phyloP scores from a whole-genome alignment of 92 coral and sea anemone genomes.

The Palythoa caribaeorum region DNA sequence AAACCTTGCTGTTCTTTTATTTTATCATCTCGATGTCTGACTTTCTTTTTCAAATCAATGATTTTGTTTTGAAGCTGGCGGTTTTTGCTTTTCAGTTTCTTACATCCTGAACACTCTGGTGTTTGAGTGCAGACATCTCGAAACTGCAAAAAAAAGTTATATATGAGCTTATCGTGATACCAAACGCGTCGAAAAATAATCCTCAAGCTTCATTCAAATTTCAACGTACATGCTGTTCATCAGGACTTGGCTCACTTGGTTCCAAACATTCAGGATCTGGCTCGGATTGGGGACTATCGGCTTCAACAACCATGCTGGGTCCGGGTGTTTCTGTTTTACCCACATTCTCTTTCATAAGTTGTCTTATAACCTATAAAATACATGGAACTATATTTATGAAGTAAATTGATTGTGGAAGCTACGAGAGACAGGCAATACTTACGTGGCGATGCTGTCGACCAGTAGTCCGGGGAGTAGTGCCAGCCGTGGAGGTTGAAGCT shows the following conservation, averaged over 20 bases:
- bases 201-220: neutral
- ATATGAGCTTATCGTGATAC: neutral
- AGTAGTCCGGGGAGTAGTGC: neutral
- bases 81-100: conserved; percentile 21
- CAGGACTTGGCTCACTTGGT: neutral
- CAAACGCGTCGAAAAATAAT: neutral
- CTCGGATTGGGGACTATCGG: neutral
- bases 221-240: neutral
- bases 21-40: conserved; percentile 22
- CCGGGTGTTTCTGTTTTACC: neutral
- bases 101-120: conserved; percentile 49
- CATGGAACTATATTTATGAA: neutral
- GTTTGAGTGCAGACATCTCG: conserved; percentile 31
- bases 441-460: neutral
- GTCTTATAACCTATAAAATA: neutral
- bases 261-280: neutral
- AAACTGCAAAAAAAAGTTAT: conserved; percentile 1
- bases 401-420: neutral
- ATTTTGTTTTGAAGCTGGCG: conserved; percentile 62
- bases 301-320: neutral
- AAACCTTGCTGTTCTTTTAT: conserved; percentile 32
- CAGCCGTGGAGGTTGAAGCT: neutral
- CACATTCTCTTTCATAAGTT: neutral
- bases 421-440: too few species aligned
- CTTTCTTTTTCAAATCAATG: conserved; percentile 35